Percentiles rank a stretch among this genome's conserved stretches.
phyloP scores from a whole-genome alignment of 2,113 vertebrate genomes.

The Crotalus tigris region DNA sequence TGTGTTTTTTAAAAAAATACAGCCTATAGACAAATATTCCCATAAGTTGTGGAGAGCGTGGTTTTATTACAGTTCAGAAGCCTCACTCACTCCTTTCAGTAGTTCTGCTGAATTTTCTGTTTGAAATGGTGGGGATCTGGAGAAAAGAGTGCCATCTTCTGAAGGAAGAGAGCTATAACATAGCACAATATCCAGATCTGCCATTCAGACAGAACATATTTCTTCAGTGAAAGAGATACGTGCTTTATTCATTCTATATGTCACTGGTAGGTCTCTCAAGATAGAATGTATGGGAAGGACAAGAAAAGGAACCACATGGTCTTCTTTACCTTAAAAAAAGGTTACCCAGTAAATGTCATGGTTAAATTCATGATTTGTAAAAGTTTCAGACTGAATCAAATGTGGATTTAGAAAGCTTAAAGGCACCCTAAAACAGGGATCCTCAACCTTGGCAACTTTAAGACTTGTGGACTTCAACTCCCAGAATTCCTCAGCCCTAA shows the following conservation, averaged over 20 bases:
- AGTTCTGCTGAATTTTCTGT: not conserved
- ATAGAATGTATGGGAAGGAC: not conserved
- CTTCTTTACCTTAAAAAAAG: not conserved
- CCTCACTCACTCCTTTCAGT: not conserved
- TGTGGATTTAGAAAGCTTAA: constrained; percentile 2
- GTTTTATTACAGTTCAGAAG: not conserved
- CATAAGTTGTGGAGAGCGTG: not conserved
- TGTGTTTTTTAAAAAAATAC: not conserved
- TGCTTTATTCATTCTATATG: not conserved
- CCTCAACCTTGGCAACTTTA: too few relatives aligned
- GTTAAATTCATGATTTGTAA: not conserved
- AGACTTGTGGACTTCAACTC: too few relatives aligned
- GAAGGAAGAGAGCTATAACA: not conserved
- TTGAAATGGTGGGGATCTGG: not conserved
- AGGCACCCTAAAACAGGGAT: not conserved
- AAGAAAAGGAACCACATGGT: not conserved
- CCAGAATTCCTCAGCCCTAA: too few relatives aligned
- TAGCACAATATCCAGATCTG: not conserved
- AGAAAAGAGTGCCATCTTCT: not conserved
- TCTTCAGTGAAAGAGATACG: not conserved
- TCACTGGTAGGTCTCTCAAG: not conserved
- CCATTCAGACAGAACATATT: not conserved
- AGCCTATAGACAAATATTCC: not conserved
- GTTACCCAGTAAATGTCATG: constrained; percentile 16
- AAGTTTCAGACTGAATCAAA: constrained; percentile 7